Conservation (phyloP, 2,797 vertebrate genomes). For the Chelon labrosus region DNA sequence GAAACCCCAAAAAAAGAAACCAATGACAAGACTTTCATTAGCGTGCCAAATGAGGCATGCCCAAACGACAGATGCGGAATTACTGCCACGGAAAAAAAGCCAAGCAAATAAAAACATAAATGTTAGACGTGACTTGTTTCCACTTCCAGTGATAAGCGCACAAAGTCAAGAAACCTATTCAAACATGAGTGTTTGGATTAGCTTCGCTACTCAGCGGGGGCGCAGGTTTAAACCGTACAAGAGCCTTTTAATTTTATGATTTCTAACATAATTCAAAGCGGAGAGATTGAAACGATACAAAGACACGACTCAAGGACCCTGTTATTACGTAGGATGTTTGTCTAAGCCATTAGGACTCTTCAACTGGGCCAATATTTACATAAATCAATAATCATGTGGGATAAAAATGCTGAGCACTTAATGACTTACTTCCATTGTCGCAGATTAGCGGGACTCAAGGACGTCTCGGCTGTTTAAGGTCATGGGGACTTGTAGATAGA, state of each 20-base stretch:
- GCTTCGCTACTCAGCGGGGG: conserved; percentile 9
- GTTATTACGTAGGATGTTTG: conserved; percentile 48
- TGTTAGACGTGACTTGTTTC: background rate
- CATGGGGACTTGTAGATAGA: conserved; percentile 23
- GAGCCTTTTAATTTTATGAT: conserved; percentile 31
- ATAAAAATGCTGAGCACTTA: conserved; percentile 32
- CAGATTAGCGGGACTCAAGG: conserved; percentile 54
- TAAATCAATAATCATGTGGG: conserved; percentile 58
- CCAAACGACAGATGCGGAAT: conserved; percentile 32
- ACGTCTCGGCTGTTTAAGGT: conserved; percentile 53
- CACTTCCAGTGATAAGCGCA: background rate
- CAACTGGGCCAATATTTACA: conserved; percentile 55
- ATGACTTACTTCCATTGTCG: conserved; percentile 45
- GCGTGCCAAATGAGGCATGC: conserved; percentile 21
- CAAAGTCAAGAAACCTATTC: conserved; percentile 9
- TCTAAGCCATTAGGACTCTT: conserved; percentile 38
- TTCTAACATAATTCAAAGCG: conserved; percentile 16
- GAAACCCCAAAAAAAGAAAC: conserved; percentile 13
- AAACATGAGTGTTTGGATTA: background rate
- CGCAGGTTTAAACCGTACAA: background rate
- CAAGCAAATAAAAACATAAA: background rate
- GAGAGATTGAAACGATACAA: background rate
- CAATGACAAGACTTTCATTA: conserved; percentile 9
- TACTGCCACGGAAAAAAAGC: conserved; percentile 14
- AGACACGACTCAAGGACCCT: conserved; percentile 6